phyloP scores from a whole-genome alignment of 2,113 vertebrate genomes.

The Oreochromis niloticus region DNA sequence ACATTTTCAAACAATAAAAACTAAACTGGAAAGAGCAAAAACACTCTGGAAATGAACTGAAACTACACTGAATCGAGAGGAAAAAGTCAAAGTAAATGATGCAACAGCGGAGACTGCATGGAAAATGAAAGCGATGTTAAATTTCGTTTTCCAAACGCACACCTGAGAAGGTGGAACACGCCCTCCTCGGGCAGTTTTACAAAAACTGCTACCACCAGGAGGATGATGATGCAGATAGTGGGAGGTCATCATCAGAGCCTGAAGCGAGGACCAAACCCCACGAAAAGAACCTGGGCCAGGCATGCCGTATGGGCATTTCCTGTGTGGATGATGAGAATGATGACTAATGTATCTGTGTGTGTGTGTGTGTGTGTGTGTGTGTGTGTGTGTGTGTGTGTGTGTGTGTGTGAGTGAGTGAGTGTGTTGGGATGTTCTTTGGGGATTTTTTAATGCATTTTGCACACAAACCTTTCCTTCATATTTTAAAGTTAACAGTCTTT shows the following conservation, averaged over 20 bases:
- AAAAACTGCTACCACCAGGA: constrained; percentile 48
- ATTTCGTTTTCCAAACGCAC: constrained; percentile 25
- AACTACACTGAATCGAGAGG: neutral
- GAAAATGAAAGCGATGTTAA: neutral
- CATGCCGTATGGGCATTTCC: neutral
- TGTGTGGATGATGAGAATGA: neutral
- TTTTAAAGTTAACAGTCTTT: neutral
- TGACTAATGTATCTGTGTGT: neutral
- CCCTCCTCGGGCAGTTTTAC: constrained; percentile 6
- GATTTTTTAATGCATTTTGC: neutral
- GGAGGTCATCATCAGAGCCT: neutral
- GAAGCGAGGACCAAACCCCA: neutral
- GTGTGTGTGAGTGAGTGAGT: neutral
- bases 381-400: neutral
- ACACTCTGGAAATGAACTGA: neutral
- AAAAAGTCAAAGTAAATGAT: neutral
- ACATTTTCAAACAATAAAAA: neutral
- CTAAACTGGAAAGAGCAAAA: neutral
- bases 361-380: too few relatives aligned
- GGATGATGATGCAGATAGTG: neutral
- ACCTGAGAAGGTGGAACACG: neutral
- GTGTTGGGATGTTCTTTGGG: neutral
- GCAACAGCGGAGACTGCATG: neutral
- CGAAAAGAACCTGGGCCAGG: neutral
- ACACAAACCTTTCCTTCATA: neutral